Conservation (phyloP, 2,888 invertebrate genomes). For the Isoperla grammatica region DNA sequence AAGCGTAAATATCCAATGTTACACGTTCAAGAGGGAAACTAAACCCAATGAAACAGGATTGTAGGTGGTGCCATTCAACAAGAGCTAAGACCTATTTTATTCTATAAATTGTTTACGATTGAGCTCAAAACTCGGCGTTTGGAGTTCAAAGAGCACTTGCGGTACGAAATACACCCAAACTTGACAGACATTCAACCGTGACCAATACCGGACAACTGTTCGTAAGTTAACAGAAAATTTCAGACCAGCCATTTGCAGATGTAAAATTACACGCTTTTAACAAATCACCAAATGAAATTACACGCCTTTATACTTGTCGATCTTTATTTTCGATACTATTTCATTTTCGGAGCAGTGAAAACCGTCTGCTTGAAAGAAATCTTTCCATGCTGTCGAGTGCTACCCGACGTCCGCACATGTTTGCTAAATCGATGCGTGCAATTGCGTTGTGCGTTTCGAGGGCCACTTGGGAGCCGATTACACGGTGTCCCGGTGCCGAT, state of each 20-base stretch:
- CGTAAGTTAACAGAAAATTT: not conserved
- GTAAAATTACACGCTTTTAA: conserved; percentile 16
- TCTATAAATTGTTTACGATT: too few species aligned
- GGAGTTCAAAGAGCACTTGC: too few species aligned
- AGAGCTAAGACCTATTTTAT: too few species aligned
- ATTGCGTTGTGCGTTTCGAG: conserved; percentile 3
- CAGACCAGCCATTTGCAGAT: conserved; percentile 1
- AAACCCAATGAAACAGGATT: too few species aligned
- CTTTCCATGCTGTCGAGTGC: conserved; percentile 7
- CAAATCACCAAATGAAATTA: conserved; percentile 9
- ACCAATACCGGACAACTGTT: not conserved
- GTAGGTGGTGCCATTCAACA: too few species aligned
- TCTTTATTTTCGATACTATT: conserved; percentile 7
- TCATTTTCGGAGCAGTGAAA: not conserved
- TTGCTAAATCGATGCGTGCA: conserved; percentile 19
- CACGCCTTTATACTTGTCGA: conserved; percentile 7
- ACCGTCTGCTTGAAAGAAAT: conserved; percentile 3
- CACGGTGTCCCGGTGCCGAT: not conserved
- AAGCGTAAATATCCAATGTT: too few species aligned
- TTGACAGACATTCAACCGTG: not conserved
- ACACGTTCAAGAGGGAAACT: too few species aligned
- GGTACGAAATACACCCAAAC: not conserved
- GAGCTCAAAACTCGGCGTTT: too few species aligned
- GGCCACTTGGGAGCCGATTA: conserved; percentile 2
- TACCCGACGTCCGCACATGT: not conserved